Evolutionary conservation across 2,113 vertebrate species (phyloP).

Genomic region (Canis aureus): DNA sequence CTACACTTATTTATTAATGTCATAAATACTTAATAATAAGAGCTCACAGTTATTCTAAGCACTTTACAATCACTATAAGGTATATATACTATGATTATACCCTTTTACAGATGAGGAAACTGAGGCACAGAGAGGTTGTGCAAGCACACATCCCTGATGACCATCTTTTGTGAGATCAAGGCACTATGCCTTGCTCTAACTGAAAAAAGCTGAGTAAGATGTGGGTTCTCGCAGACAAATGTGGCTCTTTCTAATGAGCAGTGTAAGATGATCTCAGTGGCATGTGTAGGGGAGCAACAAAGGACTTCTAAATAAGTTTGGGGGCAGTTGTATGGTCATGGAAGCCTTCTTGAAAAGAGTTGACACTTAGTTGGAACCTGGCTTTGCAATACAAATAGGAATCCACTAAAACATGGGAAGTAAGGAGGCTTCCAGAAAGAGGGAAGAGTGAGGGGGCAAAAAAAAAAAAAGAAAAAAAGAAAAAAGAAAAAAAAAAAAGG

Average conservation of each 20-base stretch:
- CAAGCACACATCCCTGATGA: not conserved
- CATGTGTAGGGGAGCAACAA: not conserved
- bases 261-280: not conserved
- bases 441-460: not conserved
- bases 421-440: not conserved
- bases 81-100: not conserved
- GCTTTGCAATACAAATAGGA: conserved; percentile 10
- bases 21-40: not conserved
- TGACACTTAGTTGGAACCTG: not conserved
- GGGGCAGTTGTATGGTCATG: not conserved
- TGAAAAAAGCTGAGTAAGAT: not conserved
- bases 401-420: not conserved
- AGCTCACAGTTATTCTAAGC: not conserved
- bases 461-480: not conserved
- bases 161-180: not conserved
- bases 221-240: not conserved
- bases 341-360: not conserved
- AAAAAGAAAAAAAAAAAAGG: not conserved
- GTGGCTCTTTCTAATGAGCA: no score
- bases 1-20: not conserved
- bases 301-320: not conserved
- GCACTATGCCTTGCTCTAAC: not conserved
- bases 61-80: not conserved
- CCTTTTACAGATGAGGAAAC: not conserved
- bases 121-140: not conserved